A percentile compares a stretch with the other conserved stretches of the same genome.
These are phyloP conservation scores for Phortica variegata DNA, from an alignment of 1,140 invertebrate genomes.

Conservation along the genomic window DNA sequence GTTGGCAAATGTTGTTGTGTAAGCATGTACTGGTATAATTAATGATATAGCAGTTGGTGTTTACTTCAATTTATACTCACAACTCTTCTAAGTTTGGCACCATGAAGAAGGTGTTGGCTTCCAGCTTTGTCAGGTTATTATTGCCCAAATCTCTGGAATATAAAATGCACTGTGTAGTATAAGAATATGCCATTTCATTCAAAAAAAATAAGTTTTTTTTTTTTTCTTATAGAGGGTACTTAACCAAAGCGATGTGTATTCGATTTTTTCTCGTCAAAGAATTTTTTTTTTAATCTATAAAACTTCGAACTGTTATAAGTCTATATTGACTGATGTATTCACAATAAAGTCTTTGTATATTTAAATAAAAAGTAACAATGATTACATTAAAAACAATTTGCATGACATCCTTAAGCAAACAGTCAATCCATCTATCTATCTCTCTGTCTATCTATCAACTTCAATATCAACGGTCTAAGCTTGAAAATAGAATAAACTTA, in stretches of 20 bases:
- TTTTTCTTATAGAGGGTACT: no score
- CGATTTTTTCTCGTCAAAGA: background rate
- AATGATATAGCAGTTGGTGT: background rate
- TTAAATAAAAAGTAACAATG: no score
- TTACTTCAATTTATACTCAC: conserved; percentile 51
- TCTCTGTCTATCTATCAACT: conserved; percentile 35
- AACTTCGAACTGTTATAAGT: background rate
- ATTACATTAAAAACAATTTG: no score
- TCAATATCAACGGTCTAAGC: no score
- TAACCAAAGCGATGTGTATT: no score
- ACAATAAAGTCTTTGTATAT: conserved; percentile 8
- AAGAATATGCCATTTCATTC: no score
- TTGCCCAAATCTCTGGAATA: conserved; percentile 52
- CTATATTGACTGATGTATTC: conserved; percentile 6
- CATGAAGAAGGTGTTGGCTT: conserved; percentile 56
- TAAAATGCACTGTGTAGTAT: no score
- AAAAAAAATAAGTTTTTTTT: background rate
- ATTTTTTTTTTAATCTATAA: background rate
- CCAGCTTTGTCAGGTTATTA: conserved; percentile 60
- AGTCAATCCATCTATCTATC: no score
- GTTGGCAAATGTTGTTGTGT: no score
- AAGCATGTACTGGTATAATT: no score
- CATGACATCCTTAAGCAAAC: no score
- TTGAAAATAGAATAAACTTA: no score
- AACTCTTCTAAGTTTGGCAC: conserved; percentile 59